These are phyloP conservation scores for Dermolepida albohirtum DNA, from an alignment of 2,888 invertebrate species.

Conservation along the genomic window DNA sequence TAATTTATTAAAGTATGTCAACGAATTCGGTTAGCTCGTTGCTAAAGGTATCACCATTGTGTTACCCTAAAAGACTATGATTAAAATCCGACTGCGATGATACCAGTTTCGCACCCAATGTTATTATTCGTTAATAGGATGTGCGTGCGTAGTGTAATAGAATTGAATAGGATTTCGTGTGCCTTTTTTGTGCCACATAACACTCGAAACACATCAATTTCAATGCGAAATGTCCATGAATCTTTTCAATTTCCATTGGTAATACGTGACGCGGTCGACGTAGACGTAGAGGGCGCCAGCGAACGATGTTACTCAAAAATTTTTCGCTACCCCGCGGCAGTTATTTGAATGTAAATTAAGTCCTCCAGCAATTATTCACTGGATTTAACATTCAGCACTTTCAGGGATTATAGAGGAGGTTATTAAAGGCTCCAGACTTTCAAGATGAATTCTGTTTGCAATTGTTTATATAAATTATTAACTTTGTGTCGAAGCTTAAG, in stretches of 20 bases:
- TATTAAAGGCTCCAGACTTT: slow-evolving; percentile 51
- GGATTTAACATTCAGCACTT: slow-evolving; percentile 54
- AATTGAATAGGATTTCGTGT: slow-evolving; percentile 38
- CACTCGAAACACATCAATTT: slow-evolving; percentile 22
- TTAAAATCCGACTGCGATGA: background rate
- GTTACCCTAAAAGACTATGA: too few species aligned
- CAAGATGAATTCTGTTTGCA: slow-evolving; percentile 46
- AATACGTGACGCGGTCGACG: slow-evolving; percentile 18
- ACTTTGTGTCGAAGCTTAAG: slow-evolving; percentile 26
- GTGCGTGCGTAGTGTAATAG: slow-evolving; percentile 19
- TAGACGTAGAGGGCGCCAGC: slow-evolving; percentile 40
- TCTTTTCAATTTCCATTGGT: slow-evolving; percentile 38
- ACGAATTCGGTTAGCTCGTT: too few species aligned
- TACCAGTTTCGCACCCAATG: slow-evolving; percentile 2
- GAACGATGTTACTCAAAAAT: slow-evolving; percentile 45
- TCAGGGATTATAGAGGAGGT: slow-evolving; percentile 52
- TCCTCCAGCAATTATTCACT: slow-evolving; percentile 53
- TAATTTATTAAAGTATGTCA: too few species aligned
- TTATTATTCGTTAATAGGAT: slow-evolving; percentile 23
- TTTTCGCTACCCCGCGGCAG: slow-evolving; percentile 48
- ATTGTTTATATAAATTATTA: slow-evolving; percentile 37
- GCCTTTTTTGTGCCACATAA: slow-evolving; percentile 20
- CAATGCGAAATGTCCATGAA: slow-evolving; percentile 30
- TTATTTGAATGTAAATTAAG: slow-evolving; percentile 55
- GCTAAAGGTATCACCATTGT: too few species aligned